phyloP scores from a whole-genome alignment of 2,113 vertebrate genomes.

The Antechinus flavipes region DNA sequence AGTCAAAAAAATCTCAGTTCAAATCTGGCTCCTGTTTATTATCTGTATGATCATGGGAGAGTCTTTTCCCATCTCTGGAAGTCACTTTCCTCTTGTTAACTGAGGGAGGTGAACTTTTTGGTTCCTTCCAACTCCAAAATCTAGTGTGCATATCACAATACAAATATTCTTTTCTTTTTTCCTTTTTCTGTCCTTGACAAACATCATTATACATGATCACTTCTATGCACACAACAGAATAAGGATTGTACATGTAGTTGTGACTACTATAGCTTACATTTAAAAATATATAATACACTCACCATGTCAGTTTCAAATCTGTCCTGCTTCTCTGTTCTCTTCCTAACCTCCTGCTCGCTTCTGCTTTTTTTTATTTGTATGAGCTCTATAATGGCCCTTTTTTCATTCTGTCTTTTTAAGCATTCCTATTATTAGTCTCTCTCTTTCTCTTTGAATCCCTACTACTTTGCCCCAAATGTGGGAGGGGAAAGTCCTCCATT shows the following conservation, averaged over 20 bases:
- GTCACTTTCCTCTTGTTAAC: not conserved
- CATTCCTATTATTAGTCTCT: not conserved
- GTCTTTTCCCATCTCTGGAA: not conserved
- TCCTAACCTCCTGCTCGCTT: not conserved
- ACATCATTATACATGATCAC: not conserved
- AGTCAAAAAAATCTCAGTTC: not conserved
- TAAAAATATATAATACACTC: not conserved
- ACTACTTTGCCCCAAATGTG: not conserved
- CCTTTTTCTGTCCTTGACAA: not conserved
- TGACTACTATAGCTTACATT: not conserved
- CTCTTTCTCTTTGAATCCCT: not conserved
- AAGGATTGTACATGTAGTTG: not conserved
- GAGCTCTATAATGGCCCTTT: not conserved
- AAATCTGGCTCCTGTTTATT: not conserved
- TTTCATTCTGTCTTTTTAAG: not conserved
- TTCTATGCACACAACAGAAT: not conserved
- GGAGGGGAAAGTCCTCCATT: not conserved
- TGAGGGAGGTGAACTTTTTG: not conserved
- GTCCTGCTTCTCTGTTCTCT: not conserved
- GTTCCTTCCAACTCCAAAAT: not conserved
- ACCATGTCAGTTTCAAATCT: not conserved
- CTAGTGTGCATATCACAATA: not conserved
- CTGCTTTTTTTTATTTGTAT: not conserved
- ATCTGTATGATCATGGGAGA: not conserved
- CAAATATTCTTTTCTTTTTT: not conserved